Conservation (phyloP, 2,888 invertebrate species). For the Pterostichus madidus region DNA sequence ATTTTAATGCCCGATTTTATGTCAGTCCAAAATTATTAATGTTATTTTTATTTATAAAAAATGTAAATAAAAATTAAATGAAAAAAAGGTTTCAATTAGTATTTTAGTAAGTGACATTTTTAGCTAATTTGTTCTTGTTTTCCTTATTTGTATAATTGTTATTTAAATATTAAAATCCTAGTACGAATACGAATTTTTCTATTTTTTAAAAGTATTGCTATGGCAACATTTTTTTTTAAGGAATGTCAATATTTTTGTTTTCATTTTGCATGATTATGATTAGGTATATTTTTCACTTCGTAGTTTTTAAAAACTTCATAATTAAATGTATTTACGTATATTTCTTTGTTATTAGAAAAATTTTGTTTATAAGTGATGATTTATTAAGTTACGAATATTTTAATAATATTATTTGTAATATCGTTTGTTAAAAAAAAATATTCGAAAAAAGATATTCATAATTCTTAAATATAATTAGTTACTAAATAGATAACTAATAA, state of each 20-base stretch:
- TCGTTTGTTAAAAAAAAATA: slow-evolving; percentile 8
- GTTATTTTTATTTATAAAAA: slow-evolving; percentile 26
- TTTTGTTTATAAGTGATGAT: slow-evolving; percentile 16
- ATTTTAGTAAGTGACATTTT: neutral
- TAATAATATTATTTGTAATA: slow-evolving; percentile 10
- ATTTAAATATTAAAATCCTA: neutral
- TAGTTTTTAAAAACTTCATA: slow-evolving; percentile 27
- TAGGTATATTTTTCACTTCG: slow-evolving; percentile 14
- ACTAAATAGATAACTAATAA: neutral
- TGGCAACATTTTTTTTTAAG: slow-evolving; percentile 21
- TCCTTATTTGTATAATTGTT: neutral
- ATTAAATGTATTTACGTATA: slow-evolving; percentile 1
- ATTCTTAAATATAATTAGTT: neutral
- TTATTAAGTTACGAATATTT: slow-evolving; percentile 8
- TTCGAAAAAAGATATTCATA: neutral
- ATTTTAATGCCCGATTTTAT: neutral
- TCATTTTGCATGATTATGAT: slow-evolving; percentile 11
- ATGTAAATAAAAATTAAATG: slow-evolving; percentile 22
- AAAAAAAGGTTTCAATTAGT: neutral
- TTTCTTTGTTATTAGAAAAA: slow-evolving; percentile 6
- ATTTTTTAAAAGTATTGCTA: neutral
- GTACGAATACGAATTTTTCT: no score
- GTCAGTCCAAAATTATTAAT: neutral
- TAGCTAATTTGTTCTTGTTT: neutral
- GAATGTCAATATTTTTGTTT: slow-evolving; percentile 37